Evolutionary conservation across 2,888 invertebrate species (phyloP), one percentile per base, ranked within the genome.

Genomic region (Holacanthella duospinosa): DNA sequence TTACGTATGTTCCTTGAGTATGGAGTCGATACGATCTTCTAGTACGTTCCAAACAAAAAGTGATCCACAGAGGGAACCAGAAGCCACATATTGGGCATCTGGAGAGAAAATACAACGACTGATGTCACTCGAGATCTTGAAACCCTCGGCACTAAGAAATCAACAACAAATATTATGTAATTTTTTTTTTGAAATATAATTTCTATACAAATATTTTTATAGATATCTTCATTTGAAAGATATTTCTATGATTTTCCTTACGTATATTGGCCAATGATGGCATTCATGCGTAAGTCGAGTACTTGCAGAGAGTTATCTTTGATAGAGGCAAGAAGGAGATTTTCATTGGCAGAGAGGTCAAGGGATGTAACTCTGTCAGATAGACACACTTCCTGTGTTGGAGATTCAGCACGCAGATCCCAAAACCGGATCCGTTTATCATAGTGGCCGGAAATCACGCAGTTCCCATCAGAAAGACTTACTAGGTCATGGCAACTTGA

Each of bases 401-500:
- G 67, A 55, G 66, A 64, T 74, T 94, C 93, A 21, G 88, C 85
- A 74, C 97, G 83, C 67, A 88, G 87, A 79, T 99, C 99, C 96
- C 96, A 99, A 79, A 99, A 92, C 59, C 72, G 66, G 21, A 80
- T 89, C 75, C 88, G 87, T 79, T 94, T 95, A 81, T 99, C 99
- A 78, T 91, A 96, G 80, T 99, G 99, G 27, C 96, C 96, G 75
- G 95, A 95, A 74, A 97, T 92, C 74, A 97, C 89, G 55, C 75
- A 75, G 61, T 89, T 89, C 24, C 90, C 91, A 16, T 87, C 84
- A 66, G 88, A 86, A 76, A 92, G 91, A 64, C 88, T 87, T 71
- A 95, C 94, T 67, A 97, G 82, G 80, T 97, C 97, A 79, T 95
- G 94, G 79, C 95, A 96, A 75, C 91, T 93, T 43, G 95, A 96